Percentiles rank a stretch among this genome's conserved stretches.
These are phyloP conservation scores for Channa striata DNA, from an alignment of 2,797 vertebrate species.

Conservation along the genomic window DNA sequence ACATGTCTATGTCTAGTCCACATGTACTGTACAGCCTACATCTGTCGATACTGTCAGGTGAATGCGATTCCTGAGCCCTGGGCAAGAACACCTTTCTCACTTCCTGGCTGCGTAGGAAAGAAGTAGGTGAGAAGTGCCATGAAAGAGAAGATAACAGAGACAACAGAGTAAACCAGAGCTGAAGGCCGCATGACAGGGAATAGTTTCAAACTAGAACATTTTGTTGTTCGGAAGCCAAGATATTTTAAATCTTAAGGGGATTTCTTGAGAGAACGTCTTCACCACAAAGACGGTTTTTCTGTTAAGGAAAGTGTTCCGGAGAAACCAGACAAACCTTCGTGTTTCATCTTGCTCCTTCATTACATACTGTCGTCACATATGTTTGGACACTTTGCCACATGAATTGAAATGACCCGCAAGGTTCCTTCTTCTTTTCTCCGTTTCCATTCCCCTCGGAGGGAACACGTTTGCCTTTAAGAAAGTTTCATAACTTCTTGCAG, in stretches of 20 bases:
- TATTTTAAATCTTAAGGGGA: constrained; percentile 62
- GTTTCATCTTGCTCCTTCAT: neutral
- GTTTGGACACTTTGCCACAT: neutral
- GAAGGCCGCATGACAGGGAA: constrained; percentile 64
- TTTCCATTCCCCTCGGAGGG: neutral
- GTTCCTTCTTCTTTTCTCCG: neutral
- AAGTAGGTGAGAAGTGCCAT: constrained; percentile 54
- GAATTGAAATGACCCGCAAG: constrained; percentile 9
- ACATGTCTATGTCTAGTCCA: constrained; percentile 25
- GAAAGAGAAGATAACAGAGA: constrained; percentile 62
- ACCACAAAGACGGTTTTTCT: constrained; percentile 18
- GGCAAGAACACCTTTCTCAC: constrained; percentile 54
- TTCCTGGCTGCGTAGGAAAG: constrained; percentile 64
- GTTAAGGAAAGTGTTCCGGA: constrained; percentile 19
- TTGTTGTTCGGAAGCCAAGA: constrained; percentile 62
- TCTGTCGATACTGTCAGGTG: constrained; percentile 53
- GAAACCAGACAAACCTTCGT: constrained; percentile 6
- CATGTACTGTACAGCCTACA: constrained; percentile 37
- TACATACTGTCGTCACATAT: constrained; percentile 5
- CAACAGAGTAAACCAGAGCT: constrained; percentile 62
- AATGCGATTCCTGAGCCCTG: constrained; percentile 55
- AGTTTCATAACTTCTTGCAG: constrained; percentile 1
- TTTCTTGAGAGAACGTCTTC: constrained; percentile 43
- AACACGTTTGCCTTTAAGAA: constrained; percentile 6
- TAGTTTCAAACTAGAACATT: constrained; percentile 63